phyloP scores from a whole-genome alignment of 1,140 invertebrate species.

The Araneus ventricosus region DNA sequence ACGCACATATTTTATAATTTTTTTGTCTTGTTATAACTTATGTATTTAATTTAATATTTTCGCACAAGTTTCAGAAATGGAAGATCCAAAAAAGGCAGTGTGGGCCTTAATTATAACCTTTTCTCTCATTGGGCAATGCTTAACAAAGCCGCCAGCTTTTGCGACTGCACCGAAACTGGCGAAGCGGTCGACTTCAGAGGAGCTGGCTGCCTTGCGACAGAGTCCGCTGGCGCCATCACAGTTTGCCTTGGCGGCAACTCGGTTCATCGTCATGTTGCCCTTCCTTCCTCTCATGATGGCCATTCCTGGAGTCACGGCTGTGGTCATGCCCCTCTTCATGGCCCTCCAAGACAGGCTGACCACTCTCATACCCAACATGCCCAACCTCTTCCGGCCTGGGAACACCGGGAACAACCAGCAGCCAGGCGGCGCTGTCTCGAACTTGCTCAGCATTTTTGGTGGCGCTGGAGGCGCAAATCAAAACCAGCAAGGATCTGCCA shows the following conservation, averaged over 20 bases:
- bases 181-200: neutral
- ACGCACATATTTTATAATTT: too few relatives aligned
- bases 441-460: slow-evolving; percentile 8
- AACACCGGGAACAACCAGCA: slow-evolving; percentile 26
- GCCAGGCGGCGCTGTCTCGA: neutral
- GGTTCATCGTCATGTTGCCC: slow-evolving; percentile 70
- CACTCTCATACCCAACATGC: slow-evolving; percentile 57
- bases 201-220: neutral
- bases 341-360: slow-evolving; percentile 63
- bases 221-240: slow-evolving; percentile 44
- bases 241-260: slow-evolving; percentile 59
- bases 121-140: slow-evolving; percentile 1
- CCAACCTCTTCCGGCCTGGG: neutral
- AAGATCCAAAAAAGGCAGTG: neutral
- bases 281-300: slow-evolving; percentile 66
- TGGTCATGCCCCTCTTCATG: slow-evolving; percentile 67
- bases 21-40: too few relatives aligned
- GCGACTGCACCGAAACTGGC: neutral
- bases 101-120: slow-evolving; percentile 13
- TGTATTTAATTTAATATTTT: neutral
- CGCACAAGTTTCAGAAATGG: slow-evolving; percentile 1
- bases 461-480: neutral
- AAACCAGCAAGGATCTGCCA: neutral
- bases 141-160: neutral
- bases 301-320: slow-evolving; percentile 52